phyloP scores from a whole-genome alignment of 2,888 invertebrate species.

The Keiferia lycopersicella region DNA sequence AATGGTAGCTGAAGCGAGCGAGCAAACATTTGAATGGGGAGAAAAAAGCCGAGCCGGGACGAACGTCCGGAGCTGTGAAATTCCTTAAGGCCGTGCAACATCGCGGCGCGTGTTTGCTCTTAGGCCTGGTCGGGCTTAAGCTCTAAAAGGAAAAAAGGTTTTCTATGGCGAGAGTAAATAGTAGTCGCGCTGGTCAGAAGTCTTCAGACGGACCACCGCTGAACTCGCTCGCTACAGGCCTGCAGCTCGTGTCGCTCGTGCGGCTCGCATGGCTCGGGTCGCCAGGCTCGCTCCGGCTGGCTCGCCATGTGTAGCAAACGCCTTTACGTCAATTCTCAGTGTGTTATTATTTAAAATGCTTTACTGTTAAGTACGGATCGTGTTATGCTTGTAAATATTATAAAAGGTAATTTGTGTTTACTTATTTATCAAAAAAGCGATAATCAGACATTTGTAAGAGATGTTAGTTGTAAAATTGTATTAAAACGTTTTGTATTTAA shows the following conservation, averaged over 20 bases:
- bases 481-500: constrained; percentile 79
- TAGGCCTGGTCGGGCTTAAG: constrained; percentile 72
- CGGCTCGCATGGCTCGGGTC: neutral
- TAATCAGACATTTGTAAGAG: constrained; percentile 77
- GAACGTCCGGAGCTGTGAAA: constrained; percentile 75
- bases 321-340: constrained; percentile 81
- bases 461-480: constrained; percentile 80
- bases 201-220: constrained; percentile 74
- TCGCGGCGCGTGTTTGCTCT: constrained; percentile 77
- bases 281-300: constrained; percentile 56
- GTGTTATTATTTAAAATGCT: constrained; percentile 81
- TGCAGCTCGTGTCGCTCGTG: neutral
- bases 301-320: constrained; percentile 75
- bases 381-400: constrained; percentile 81
- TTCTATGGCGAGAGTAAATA: constrained; percentile 76
- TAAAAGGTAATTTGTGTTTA: constrained; percentile 70
- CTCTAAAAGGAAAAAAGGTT: constrained; percentile 78
- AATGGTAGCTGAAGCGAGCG: constrained; percentile 78
- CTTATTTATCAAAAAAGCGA: constrained; percentile 77
- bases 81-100: constrained; percentile 78
- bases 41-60: constrained; percentile 65
- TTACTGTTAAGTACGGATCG: constrained; percentile 74
- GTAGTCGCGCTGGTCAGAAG: constrained; percentile 74
- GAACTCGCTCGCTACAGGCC: constrained; percentile 43
- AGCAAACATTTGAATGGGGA: constrained; percentile 75